Evolutionary conservation across 2,888 invertebrate species (phyloP).

Genomic region (Calameuta pallipes): DNA sequence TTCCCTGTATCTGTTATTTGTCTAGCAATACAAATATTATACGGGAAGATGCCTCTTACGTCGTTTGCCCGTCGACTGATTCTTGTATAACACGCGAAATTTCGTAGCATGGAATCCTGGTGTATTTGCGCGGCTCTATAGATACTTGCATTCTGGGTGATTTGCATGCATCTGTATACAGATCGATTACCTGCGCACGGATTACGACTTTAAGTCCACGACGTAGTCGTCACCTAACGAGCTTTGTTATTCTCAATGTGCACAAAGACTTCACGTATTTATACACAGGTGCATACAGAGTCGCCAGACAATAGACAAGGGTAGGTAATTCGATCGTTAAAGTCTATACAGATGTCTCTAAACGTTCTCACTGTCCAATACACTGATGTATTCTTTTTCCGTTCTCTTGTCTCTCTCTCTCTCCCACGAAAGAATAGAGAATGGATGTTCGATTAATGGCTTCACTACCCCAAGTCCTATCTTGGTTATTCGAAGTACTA

Average conservation of each 20-base stretch:
- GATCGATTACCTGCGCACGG: background rate
- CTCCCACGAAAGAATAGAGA: background rate
- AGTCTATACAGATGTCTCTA: background rate
- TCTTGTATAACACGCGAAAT: background rate
- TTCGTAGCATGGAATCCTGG: background rate
- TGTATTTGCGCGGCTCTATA: background rate
- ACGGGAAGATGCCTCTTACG: too few relatives aligned
- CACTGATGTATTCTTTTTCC: background rate
- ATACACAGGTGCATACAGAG: background rate
- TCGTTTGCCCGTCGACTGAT: background rate
- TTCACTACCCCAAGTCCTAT: background rate
- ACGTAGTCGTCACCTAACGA: background rate
- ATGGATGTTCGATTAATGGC: background rate
- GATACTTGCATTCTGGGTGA: background rate
- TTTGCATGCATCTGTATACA: background rate
- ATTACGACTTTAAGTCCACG: background rate
- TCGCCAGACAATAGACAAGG: background rate
- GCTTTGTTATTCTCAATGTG: background rate
- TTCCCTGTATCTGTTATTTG: too few relatives aligned
- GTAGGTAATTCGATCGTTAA: background rate
- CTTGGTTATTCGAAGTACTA: background rate
- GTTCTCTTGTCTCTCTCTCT: background rate
- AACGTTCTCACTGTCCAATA: background rate
- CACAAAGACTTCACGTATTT: background rate
- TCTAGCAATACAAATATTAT: too few relatives aligned